Evolutionary conservation across 2,113 vertebrate genomes (phyloP), one percentile per base, ranked within the genome.

Genomic region (Dromaius novaehollandiae): DNA sequence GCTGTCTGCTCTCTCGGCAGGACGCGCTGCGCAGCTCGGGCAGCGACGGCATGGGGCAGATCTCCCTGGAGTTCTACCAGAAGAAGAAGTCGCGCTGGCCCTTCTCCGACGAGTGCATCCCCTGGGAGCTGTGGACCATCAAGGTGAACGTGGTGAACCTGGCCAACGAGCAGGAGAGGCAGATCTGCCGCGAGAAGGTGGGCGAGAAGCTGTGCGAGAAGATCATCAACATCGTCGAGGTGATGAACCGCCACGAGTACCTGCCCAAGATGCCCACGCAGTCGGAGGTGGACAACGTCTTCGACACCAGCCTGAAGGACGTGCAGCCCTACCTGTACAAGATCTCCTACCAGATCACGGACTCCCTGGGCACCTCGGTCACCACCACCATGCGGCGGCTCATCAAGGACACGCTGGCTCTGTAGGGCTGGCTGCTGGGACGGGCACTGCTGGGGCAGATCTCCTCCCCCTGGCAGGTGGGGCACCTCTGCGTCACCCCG

Each of bases 261-360:
- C 98, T 99, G 93, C 99, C 99, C 91, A 99, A 99, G 98, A 99
- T 99, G 99, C 99, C 99, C 96, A 99, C 99, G 4, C 99, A 99
- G 97, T 99, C 99, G 0, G 99, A 99, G 95, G 99, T 99, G 98
- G 99, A 99, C 98, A 99, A 99, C 5, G 99, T 99, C 69, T 99
- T 99, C 5, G 99, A 99, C 97, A 99, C 99, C 8, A 98, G 99
- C 92, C 97, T 99, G 90, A 99, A 99, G 96, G 99, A 99, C 19
- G 99, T 99, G 77, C 99, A 99, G 97, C 99, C 99, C 12, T 99
- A 99, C 97, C 98, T 99, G 64, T 99, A 99, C 97, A 99, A 99
- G 98, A 99, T 99, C 97, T 99, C 99, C 42, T 99, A 98, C 95
- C 99, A 99, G 97, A 99, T 99, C 98, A 99, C 99, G 1, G 99